Conservation (phyloP, 2,797 vertebrate genomes). For the Chromis chromis region DNA sequence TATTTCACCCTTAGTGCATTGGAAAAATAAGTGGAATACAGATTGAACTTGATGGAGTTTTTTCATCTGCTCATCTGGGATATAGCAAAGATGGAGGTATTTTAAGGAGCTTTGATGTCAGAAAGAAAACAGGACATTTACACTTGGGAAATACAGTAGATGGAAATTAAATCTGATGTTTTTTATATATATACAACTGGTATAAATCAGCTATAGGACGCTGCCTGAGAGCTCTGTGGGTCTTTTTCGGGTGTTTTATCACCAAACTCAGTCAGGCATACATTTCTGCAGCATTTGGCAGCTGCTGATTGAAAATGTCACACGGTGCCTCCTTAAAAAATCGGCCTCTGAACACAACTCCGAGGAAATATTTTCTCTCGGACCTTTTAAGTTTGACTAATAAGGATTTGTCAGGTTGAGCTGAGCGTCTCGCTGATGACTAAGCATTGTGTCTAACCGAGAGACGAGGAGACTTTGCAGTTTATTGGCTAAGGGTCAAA, state of each 20-base stretch:
- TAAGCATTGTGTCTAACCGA: conserved; percentile 65
- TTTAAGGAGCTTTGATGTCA: conserved; percentile 60
- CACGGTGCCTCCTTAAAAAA: conserved; percentile 23
- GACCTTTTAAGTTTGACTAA: conserved; percentile 61
- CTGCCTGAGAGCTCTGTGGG: conserved; percentile 12
- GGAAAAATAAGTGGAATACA: conserved; percentile 31
- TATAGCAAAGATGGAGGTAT: conserved; percentile 36
- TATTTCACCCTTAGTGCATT: conserved; percentile 2
- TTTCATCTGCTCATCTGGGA: conserved; percentile 31
- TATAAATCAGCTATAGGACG: conserved; percentile 35
- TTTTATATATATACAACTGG: conserved; percentile 12
- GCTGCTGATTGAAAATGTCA: conserved; percentile 44
- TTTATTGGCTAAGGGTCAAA: conserved; percentile 74
- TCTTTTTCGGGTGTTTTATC: conserved; percentile 9
- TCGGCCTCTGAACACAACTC: conserved; percentile 39
- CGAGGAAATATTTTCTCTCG: conserved; percentile 51
- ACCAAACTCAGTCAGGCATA: conserved; percentile 18
- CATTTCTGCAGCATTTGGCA: conserved; percentile 18
- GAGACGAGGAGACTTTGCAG: conserved; percentile 52
- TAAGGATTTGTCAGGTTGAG: conserved; percentile 67
- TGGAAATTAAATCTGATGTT: conserved; percentile 46
- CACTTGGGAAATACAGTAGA: conserved; percentile 41
- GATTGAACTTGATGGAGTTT: conserved; percentile 18
- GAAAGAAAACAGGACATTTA: conserved; percentile 45
- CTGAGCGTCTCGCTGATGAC: conserved; percentile 58